A percentile compares a stretch with the other conserved stretches of the same genome.
These are phyloP conservation scores for Tethya wilhelma DNA, from an alignment of 37 sponge, comb jelly and placozoan genomes.

Conservation along the genomic window DNA sequence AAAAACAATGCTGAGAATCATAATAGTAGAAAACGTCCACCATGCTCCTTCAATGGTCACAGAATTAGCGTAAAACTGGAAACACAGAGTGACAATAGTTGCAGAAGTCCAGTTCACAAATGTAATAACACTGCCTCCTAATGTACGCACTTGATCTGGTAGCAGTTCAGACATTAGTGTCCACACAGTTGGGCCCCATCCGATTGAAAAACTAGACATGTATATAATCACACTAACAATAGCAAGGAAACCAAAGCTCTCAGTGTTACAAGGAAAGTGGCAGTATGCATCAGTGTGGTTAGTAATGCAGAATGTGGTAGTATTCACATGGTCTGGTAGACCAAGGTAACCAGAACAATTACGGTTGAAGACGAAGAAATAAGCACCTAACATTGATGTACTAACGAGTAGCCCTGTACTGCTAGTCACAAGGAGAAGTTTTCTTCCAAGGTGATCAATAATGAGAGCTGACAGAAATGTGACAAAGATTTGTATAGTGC, in stretches of 20 bases:
- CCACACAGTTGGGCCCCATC: constrained; percentile 87
- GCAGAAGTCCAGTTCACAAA: constrained; percentile 74
- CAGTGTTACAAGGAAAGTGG: no score
- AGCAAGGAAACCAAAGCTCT: no score
- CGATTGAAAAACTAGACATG: constrained; percentile 75
- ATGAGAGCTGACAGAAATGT: constrained; percentile 69
- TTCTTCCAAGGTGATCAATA: constrained; percentile 75
- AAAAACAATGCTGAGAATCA: constrained; percentile 54
- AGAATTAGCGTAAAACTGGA: neutral
- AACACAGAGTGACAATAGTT: constrained; percentile 57
- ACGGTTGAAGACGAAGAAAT: constrained; percentile 28
- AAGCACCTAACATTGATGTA: constrained; percentile 36
- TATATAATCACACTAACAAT: constrained; percentile 55
- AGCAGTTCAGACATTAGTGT: constrained; percentile 79
- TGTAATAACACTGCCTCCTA: constrained; percentile 57
- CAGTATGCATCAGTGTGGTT: neutral
- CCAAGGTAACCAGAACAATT: no score
- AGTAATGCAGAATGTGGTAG: neutral
- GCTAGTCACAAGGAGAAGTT: constrained; percentile 54
- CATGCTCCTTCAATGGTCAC: constrained; percentile 50
- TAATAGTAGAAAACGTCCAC: constrained; percentile 67
- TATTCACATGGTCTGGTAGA: no score
- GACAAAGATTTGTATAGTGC: constrained; percentile 41
- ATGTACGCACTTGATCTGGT: constrained; percentile 65
- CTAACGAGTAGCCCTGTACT: constrained; percentile 45